Conservation (phyloP, 2,888 invertebrate species). For the Amitus sp. region DNA sequence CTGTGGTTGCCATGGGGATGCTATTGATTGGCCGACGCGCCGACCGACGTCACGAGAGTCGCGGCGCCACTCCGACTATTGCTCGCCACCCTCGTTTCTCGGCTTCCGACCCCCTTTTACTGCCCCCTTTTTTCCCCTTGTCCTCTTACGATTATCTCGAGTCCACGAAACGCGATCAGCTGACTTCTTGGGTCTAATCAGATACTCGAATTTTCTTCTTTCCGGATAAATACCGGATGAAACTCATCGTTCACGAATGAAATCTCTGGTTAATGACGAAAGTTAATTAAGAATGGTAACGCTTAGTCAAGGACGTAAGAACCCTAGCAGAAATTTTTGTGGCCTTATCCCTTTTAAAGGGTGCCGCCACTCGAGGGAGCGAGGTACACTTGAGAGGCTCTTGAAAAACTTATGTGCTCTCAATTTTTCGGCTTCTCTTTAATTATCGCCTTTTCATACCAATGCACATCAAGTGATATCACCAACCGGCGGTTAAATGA, state of each 20-base stretch:
- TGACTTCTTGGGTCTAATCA: no score
- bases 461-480: slow-evolving; percentile 12
- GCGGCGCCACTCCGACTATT: slow-evolving; percentile 69
- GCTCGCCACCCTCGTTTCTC: slow-evolving; percentile 66
- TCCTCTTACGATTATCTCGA: slow-evolving; percentile 42
- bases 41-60: slow-evolving; percentile 69
- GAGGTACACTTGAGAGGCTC: slow-evolving; percentile 5
- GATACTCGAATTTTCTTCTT: no score
- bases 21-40: slow-evolving; percentile 66
- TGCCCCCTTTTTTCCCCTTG: slow-evolving; percentile 36
- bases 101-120: slow-evolving; percentile 22
- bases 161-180: slow-evolving; percentile 33
- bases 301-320: background rate
- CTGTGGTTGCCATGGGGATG: slow-evolving; percentile 67
- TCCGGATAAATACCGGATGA: no score
- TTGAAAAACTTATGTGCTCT: slow-evolving; percentile 14
- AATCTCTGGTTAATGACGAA: no score
- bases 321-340: background rate
- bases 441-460: slow-evolving; percentile 19
- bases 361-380: slow-evolving; percentile 17
- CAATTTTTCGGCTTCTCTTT: slow-evolving; percentile 25
- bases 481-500: slow-evolving; percentile 24
- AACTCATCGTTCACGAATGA: no score
- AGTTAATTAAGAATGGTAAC: background rate
- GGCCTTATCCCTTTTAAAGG: slow-evolving; percentile 11